Conservation (phyloP, 2,113 vertebrate genomes). For the Hemiprocne comata region DNA sequence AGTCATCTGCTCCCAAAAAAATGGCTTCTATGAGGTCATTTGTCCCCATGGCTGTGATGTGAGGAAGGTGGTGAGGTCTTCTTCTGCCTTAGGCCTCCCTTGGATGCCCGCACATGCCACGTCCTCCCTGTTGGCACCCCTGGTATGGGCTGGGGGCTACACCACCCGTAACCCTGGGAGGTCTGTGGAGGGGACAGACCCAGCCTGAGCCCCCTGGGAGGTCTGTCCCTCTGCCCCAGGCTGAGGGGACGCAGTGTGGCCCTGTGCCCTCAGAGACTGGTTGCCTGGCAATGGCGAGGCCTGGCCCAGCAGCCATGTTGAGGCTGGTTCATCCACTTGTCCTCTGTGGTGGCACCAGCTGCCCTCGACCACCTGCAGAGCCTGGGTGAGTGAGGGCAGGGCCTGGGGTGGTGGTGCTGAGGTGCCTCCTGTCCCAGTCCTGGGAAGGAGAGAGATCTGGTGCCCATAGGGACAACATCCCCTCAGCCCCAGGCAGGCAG, state of each 20-base stretch:
- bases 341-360: slow-evolving; percentile 18
- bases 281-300: neutral
- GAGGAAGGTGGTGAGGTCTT: neutral
- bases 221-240: neutral
- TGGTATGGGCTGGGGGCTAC: neutral
- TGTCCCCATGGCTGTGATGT: neutral
- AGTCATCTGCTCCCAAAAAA: neutral
- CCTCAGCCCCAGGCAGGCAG: no score
- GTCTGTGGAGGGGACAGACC: neutral
- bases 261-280: no score
- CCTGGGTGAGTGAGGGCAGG: slow-evolving; percentile 60
- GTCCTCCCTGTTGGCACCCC: fast-evolving
- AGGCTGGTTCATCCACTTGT: neutral
- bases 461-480: fast-evolving
- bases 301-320: neutral
- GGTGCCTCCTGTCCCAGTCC: neutral
- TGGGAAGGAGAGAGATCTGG: neutral
- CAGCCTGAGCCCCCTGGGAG: neutral
- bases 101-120: fast-evolving
- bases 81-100: neutral
- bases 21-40: neutral
- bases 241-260: fast-evolving
- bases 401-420: neutral
- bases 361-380: slow-evolving; percentile 74
- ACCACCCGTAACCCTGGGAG: fast-evolving